These are phyloP conservation scores for Drosophila eohydei DNA, from an alignment of 2,888 invertebrate genomes.

Conservation along the genomic window DNA sequence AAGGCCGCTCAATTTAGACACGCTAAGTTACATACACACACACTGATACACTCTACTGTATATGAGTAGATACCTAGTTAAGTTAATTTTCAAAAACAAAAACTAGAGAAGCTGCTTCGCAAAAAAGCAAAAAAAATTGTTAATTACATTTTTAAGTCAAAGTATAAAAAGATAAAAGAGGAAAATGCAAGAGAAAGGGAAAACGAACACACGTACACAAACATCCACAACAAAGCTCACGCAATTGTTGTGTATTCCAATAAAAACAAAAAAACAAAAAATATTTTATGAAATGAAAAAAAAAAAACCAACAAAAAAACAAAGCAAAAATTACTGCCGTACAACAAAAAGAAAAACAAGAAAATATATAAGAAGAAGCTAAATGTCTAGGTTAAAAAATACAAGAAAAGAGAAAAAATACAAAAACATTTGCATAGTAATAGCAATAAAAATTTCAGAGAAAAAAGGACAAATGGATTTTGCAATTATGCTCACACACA, in stretches of 20 bases:
- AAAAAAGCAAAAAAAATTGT: constrained; percentile 72
- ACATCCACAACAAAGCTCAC: constrained; percentile 41
- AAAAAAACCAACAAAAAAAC: constrained; percentile 54
- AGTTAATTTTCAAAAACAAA: constrained; percentile 66
- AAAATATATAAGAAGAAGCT: constrained; percentile 49
- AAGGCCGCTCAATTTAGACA: constrained; percentile 83
- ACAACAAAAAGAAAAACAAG: constrained; percentile 64
- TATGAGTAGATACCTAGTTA: constrained; percentile 55
- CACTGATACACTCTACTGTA: constrained; percentile 23
- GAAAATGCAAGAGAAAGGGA: constrained; percentile 16
- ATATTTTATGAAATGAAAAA: constrained; percentile 52
- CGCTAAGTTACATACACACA: constrained; percentile 54
- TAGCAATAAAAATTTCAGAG: constrained; percentile 46
- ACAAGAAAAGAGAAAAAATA: constrained; percentile 46
- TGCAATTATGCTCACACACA: constrained; percentile 44
- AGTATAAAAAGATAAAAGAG: constrained; percentile 44
- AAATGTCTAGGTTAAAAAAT: constrained; percentile 69
- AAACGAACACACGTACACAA: constrained; percentile 4
- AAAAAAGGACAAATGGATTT: constrained; percentile 57
- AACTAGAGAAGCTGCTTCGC: constrained; percentile 66
- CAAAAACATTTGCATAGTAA: constrained; percentile 61
- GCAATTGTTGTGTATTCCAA: constrained; percentile 40
- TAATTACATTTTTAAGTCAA: constrained; percentile 83
- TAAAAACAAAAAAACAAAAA: constrained; percentile 25
- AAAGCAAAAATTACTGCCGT: constrained; percentile 79